phyloP scores from a whole-genome alignment of 2,888 invertebrate species.

The Drosophila nigritarsus region DNA sequence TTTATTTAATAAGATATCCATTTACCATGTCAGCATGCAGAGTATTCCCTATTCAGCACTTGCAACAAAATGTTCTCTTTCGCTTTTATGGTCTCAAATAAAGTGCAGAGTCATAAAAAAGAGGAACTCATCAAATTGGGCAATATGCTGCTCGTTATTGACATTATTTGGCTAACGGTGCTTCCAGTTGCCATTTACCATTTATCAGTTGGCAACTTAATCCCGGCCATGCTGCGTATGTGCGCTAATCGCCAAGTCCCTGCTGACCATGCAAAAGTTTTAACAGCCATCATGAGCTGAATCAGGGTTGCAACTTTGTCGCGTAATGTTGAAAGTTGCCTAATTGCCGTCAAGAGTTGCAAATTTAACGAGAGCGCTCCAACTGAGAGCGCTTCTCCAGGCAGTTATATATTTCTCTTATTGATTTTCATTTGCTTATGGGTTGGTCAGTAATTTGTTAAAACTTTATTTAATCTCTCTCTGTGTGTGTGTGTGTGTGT shows the following conservation, averaged over 20 bases:
- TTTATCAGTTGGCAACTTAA: background rate
- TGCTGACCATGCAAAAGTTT: conserved; percentile 36
- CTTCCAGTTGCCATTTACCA: background rate
- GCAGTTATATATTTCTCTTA: background rate
- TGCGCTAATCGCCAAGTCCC: conserved; percentile 35
- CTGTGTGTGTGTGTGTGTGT: background rate
- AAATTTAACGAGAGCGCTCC: background rate
- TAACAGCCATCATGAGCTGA: conserved; percentile 30
- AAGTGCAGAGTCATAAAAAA: conserved; percentile 28
- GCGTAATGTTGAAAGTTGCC: conserved; percentile 18
- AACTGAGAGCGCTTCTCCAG: background rate
- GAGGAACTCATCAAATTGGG: conserved; percentile 29
- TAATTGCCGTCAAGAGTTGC: conserved; percentile 33
- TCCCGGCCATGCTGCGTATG: conserved; percentile 43
- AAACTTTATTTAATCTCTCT: background rate
- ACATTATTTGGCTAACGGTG: conserved; percentile 25
- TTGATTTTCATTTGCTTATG: conserved; percentile 1
- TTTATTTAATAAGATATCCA: background rate
- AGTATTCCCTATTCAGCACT: background rate
- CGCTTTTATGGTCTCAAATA: conserved; percentile 8
- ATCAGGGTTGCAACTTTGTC: conserved; percentile 15
- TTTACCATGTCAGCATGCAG: background rate
- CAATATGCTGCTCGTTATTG: conserved; percentile 22
- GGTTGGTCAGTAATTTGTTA: background rate
- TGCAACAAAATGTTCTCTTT: background rate